Base-by-base conservation (phyloP, 1,140 invertebrate species). In the Wasmannia auropunctata region DNA sequence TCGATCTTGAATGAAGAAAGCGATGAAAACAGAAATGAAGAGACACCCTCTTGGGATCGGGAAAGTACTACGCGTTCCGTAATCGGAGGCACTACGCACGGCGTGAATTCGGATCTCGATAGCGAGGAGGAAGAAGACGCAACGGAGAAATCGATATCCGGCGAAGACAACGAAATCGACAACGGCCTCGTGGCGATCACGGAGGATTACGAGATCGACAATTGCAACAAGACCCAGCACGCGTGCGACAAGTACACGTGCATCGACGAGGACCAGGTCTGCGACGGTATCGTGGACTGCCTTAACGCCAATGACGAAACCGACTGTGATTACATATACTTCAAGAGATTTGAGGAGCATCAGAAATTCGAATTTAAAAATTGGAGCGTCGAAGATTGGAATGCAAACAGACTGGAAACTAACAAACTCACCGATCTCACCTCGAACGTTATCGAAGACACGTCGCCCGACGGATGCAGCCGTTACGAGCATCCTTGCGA, bases 211-310 rank as follows among this genome's bases (percentile, higher is more conserved):
- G 46, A 49, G 54, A 11, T 54, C 56, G 67, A 76, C 11, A 65
- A 16, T 8, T 90, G 86, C 10, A 40, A 85, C 0, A 87, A 95
- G 2, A 89, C 93, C 8, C 93, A 95, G 58, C 96, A 95, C 81
- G 92, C 93, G 4, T 97, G 94, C 16, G 96, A 97, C 88, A 93
- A 93, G 1, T 95, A 94, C 1, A 28, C 2, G 0, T 98, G 98
- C 86, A 95, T 98, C 37, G 93, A 96, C 0, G 63, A 94, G 0
- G 88, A 94, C 1, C 90, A 95, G 60, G 96, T 98, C 74, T 99
- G 98, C 92, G 96, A 99, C 92, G 96, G 96, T 0, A 93, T 95
- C 0, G 40, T 91, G 1, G 97, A 99, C 88, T 99, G 98, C 94
- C 93, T 95, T 0, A 98, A 98, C 94, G 95, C 95, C 1, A 97